Conservation (phyloP, 2,113 vertebrate genomes). For the Lucifuga dentata region DNA sequence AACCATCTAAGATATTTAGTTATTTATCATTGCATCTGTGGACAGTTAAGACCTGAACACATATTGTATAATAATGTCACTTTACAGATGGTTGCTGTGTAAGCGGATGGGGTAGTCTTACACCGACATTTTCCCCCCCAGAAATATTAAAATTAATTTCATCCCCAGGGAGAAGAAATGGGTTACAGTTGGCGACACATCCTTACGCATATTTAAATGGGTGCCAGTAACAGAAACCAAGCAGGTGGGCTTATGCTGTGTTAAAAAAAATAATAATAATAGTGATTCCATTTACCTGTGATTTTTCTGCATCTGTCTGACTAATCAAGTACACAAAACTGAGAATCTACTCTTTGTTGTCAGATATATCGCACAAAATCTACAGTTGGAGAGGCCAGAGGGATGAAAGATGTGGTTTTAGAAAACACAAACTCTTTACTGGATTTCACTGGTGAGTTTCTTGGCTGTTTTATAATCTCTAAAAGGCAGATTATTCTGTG, state of each 20-base stretch:
- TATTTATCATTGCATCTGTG: slow-evolving; percentile 10
- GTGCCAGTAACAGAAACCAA: slow-evolving; percentile 96
- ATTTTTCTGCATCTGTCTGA: not conserved
- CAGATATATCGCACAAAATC: slow-evolving; percentile 94
- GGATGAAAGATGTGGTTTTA: slow-evolving; percentile 89
- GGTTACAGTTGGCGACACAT: slow-evolving; percentile 98
- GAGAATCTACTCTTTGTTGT: slow-evolving; percentile 32
- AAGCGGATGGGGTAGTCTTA: slow-evolving; percentile 23
- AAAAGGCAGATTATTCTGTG: no score
- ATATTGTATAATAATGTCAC: slow-evolving; percentile 3
- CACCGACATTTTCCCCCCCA: not conserved
- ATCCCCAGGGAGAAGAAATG: slow-evolving; percentile 96
- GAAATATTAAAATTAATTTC: slow-evolving; percentile 14
- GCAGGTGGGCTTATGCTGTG: slow-evolving; percentile 84
- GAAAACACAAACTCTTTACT: slow-evolving; percentile 91
- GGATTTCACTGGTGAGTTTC: slow-evolving; percentile 91
- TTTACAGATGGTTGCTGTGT: slow-evolving; percentile 9
- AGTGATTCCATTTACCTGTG: not conserved
- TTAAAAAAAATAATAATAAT: no score
- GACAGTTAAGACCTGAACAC: slow-evolving; percentile 6
- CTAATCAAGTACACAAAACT: not conserved
- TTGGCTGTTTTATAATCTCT: not conserved
- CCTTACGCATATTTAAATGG: slow-evolving; percentile 97
- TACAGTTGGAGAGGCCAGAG: slow-evolving; percentile 79
- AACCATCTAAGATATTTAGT: not conserved